Conservation (phyloP, 1,140 invertebrate genomes). For the Aethina tumida region DNA sequence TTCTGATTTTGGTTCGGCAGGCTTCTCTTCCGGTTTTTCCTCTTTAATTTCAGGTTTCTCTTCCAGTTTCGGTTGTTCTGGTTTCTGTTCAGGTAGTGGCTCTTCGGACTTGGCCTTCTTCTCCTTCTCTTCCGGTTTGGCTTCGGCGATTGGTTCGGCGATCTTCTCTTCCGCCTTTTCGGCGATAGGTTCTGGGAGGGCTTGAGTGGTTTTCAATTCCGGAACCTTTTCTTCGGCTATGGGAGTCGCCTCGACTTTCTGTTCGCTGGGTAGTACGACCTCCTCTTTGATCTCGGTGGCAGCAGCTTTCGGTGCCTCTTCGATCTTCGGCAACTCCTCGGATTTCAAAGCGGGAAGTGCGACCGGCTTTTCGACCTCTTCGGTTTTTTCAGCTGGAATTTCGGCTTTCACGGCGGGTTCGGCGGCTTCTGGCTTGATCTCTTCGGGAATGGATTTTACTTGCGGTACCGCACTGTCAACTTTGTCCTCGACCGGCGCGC, state of each 20-base stretch:
- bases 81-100: conserved; percentile 10
- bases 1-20: conserved; percentile 14
- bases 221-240: conserved; percentile 25
- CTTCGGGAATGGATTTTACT: conserved; percentile 11
- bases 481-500: neutral
- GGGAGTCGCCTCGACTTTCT: conserved; percentile 23
- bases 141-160: conserved; percentile 6
- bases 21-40: conserved; percentile 11
- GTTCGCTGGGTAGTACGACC: conserved; percentile 20
- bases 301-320: conserved; percentile 14
- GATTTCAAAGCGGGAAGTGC: conserved; percentile 23
- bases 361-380: conserved; percentile 22
- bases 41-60: conserved; percentile 11
- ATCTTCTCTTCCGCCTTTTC: conserved; percentile 6
- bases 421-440: conserved; percentile 9
- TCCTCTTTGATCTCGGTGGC: conserved; percentile 26
- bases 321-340: conserved; percentile 14
- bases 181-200: neutral
- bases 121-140: conserved; percentile 16
- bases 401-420: conserved; percentile 10
- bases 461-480: too few relatives aligned
- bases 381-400: conserved; percentile 7
- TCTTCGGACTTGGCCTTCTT: conserved; percentile 29
- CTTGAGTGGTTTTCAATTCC: conserved; percentile 19
- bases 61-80: conserved; percentile 4